Percentiles rank a stretch among this genome's conserved stretches.
Conservation (phyloP, 2,797 vertebrate species). For the Pangasius mekongensis region DNA sequence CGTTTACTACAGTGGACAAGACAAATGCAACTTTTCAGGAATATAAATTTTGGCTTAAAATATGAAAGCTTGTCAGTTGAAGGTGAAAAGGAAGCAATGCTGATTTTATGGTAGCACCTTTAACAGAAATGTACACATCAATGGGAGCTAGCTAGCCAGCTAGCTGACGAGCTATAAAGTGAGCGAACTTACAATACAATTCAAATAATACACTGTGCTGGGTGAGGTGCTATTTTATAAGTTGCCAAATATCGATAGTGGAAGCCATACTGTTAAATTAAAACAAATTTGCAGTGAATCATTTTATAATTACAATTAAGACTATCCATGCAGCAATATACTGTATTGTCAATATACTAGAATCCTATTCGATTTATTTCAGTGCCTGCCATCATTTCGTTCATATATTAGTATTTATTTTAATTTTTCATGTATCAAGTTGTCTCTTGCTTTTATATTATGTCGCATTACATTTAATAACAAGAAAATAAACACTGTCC, state of each 20-base stretch:
- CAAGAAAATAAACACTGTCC: background rate
- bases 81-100: background rate
- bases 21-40: too few relatives aligned
- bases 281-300: background rate
- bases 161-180: background rate
- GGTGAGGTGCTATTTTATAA: background rate
- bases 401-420: background rate
- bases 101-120: too few relatives aligned
- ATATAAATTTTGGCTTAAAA: background rate
- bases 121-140: too few relatives aligned
- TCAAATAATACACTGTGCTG: too few relatives aligned
- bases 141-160: background rate
- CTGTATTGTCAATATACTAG: background rate
- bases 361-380: background rate
- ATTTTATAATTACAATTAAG: background rate
- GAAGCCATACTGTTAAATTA: background rate
- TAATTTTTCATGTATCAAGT: background rate
- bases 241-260: background rate
- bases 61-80: background rate
- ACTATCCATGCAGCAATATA: background rate
- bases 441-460: background rate
- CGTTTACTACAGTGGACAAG: background rate
- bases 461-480: background rate
- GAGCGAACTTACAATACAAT: background rate
- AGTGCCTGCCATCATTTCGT: background rate